Percentiles rank a stretch among this genome's conserved stretches.
phyloP scores from a whole-genome alignment of 2,888 invertebrate species.

The Epinotia demarniana region DNA sequence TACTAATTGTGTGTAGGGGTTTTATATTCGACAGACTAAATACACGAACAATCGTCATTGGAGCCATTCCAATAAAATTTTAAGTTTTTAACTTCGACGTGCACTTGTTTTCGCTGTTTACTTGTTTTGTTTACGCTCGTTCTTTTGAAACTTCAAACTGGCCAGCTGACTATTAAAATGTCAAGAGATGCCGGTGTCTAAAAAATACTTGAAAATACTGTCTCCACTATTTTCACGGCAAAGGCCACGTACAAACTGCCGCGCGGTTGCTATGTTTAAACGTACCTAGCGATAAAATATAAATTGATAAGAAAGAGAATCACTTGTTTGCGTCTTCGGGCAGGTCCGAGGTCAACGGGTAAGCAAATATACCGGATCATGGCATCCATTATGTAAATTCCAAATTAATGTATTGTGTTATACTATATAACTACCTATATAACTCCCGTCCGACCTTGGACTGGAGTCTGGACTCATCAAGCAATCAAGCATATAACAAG shows the following conservation, averaged over 20 bases:
- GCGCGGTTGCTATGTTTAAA: conserved; percentile 31
- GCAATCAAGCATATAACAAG: too few species aligned
- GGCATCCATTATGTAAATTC: conserved; percentile 42
- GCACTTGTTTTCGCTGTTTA: conserved; percentile 14
- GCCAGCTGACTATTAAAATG: conserved; percentile 31
- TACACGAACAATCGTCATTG: conserved; percentile 52
- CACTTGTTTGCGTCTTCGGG: conserved; percentile 55
- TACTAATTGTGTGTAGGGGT: conserved; percentile 51
- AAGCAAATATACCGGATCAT: conserved; percentile 37
- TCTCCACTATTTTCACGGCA: conserved; percentile 28
- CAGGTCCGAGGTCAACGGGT: conserved; percentile 61
- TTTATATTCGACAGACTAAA: conserved; percentile 53
- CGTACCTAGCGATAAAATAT: conserved; percentile 46
- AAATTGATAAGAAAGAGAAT: conserved; percentile 57
- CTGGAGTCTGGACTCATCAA: too few species aligned
- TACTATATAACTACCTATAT: neutral
- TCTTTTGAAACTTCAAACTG: conserved; percentile 17
- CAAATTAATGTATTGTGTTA: neutral
- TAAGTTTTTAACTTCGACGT: neutral
- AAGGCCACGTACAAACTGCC: conserved; percentile 14
- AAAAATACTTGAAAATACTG: conserved; percentile 5
- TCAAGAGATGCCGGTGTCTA: conserved; percentile 19
- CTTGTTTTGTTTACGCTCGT: conserved; percentile 32
- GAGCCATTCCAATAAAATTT: conserved; percentile 52
- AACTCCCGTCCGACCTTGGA: neutral